A percentile compares a stretch with the other conserved stretches of the same genome.
These are phyloP conservation scores for Strix aluco DNA, from an alignment of 2,113 vertebrate species.

Conservation along the genomic window DNA sequence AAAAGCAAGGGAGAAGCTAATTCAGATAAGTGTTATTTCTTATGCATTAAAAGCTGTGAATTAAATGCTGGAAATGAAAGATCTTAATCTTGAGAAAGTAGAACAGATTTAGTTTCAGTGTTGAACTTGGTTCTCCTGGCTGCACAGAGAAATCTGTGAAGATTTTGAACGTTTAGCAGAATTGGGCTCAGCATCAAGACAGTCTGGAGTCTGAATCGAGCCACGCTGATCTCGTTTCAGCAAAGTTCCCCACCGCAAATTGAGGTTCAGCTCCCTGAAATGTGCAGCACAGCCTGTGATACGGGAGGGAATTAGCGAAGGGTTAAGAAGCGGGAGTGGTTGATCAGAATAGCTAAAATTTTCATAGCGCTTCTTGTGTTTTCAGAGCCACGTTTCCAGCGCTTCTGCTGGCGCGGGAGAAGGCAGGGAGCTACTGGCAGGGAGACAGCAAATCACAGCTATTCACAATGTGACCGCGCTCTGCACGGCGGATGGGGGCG, in stretches of 20 bases:
- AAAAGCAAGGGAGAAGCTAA: neutral
- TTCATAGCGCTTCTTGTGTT: neutral
- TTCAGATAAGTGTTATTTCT: neutral
- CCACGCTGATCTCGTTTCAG: neutral
- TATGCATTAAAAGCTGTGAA: neutral
- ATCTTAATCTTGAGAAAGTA: neutral
- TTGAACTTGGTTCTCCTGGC: neutral
- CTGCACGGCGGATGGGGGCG: accelerated
- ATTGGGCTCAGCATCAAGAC: neutral
- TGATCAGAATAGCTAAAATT: neutral
- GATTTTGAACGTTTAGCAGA: neutral
- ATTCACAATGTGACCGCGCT: neutral
- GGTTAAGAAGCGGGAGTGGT: neutral
- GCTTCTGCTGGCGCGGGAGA: neutral
- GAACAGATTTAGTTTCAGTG: neutral
- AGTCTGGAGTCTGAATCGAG: neutral
- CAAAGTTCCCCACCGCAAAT: accelerated
- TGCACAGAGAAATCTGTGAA: neutral
- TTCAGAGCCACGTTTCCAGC: neutral
- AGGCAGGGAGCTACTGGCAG: neutral
- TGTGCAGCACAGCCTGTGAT: neutral
- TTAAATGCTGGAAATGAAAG: constrained; percentile 9
- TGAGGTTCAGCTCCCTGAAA: neutral
- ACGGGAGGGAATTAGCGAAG: neutral
- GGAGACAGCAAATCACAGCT: neutral